Percentiles rank a stretch among this genome's conserved stretches.
Conservation (phyloP, 2,797 vertebrate species). For the Sternotherus odoratus region DNA sequence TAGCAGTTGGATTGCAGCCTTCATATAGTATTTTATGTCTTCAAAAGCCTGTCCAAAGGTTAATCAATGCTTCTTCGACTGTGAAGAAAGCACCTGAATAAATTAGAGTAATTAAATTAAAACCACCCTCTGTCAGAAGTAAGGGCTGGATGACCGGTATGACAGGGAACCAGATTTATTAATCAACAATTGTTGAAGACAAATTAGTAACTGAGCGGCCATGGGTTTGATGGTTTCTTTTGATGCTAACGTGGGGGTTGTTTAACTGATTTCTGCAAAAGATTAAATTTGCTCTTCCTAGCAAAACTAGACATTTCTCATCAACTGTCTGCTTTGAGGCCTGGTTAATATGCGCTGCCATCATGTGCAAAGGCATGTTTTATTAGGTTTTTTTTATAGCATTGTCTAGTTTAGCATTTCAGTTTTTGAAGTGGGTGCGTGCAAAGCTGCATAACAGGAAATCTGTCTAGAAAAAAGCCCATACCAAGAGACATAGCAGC, state of each 20-base stretch:
- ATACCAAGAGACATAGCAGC: fast-evolving
- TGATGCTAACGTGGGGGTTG: background rate
- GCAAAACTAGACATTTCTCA: background rate
- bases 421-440: fast-evolving
- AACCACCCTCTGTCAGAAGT: background rate
- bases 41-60: background rate
- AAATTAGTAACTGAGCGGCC: conserved; percentile 1
- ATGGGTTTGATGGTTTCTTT: background rate
- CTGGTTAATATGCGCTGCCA: background rate
- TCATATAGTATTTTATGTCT: background rate
- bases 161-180: conserved; percentile 11
- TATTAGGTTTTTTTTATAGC: background rate
- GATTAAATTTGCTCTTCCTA: background rate
- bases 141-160: background rate
- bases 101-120: conserved; percentile 13
- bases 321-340: background rate
- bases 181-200: background rate
- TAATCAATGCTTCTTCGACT: background rate
- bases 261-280: background rate
- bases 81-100: background rate
- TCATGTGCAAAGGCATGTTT: background rate
- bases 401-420: fast-evolving
- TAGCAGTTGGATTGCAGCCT: background rate
- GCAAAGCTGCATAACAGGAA: background rate
- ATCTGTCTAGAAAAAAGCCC: background rate